Evolutionary conservation across 2,888 invertebrate species (phyloP).

Genomic region (Neelides folsomi): DNA sequence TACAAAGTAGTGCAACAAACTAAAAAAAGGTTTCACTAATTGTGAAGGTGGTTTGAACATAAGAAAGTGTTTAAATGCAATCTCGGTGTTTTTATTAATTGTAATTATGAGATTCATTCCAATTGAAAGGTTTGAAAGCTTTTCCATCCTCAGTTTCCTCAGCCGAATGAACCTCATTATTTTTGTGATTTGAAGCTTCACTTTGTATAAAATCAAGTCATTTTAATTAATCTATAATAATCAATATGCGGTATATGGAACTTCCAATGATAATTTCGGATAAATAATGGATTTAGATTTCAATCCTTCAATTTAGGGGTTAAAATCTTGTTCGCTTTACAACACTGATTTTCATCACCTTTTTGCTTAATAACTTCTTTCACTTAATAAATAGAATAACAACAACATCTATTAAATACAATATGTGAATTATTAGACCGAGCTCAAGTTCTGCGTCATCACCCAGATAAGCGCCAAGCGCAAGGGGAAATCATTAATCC

Average conservation of each 20-base stretch:
- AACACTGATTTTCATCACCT: not conserved
- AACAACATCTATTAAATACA: not conserved
- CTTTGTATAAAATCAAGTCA: too few relatives aligned
- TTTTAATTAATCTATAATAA: too few relatives aligned
- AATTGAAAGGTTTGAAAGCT: too few relatives aligned
- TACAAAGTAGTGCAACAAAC: too few relatives aligned
- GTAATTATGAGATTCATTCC: not conserved
- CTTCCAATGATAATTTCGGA: too few relatives aligned
- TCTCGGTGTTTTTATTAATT: not conserved
- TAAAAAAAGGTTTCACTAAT: too few relatives aligned
- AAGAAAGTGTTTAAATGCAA: not conserved
- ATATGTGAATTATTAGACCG: constrained; percentile 42
- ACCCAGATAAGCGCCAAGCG: constrained; percentile 93
- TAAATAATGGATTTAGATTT: too few relatives aligned
- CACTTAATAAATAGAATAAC: not conserved
- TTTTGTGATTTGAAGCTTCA: too few relatives aligned
- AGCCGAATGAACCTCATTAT: too few relatives aligned
- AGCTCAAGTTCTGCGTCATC: constrained; percentile 80
- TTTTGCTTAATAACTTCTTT: not conserved
- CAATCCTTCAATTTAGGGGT: too few relatives aligned
- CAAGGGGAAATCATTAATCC: constrained; percentile 72
- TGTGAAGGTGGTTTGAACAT: not conserved
- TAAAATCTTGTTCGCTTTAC: not conserved
- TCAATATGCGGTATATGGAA: too few relatives aligned
- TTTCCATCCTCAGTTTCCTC: too few relatives aligned